A percentile compares a stretch with the other conserved stretches of the same genome.
phyloP scores from a whole-genome alignment of 2,113 vertebrate genomes.

The Mohoua ochrocephala region DNA sequence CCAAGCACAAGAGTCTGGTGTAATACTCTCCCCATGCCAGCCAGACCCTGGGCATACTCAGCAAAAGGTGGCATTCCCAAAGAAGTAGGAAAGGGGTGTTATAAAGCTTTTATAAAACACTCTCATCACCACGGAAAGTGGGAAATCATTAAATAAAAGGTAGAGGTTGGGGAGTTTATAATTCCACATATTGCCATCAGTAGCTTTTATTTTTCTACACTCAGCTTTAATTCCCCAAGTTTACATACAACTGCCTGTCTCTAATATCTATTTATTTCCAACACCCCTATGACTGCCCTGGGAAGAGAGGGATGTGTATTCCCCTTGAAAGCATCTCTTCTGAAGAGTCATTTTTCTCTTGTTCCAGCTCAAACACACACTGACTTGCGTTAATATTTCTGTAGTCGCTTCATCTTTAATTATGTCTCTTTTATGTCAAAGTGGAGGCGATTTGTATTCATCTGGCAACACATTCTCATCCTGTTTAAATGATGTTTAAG shows the following conservation, averaged over 20 bases:
- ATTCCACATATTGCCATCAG: neutral
- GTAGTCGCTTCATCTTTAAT: neutral
- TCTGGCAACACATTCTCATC: neutral
- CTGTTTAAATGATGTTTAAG: neutral
- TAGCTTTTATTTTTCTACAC: neutral
- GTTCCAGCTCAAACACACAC: neutral
- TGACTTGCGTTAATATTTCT: neutral
- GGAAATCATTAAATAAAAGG: neutral
- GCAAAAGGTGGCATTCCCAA: neutral
- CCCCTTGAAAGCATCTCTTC: neutral
- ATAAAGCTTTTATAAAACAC: neutral
- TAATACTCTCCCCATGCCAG: neutral
- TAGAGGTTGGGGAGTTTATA: neutral
- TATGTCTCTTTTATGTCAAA: neutral
- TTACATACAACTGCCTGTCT: neutral
- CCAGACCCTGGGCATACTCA: neutral
- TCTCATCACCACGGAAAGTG: neutral
- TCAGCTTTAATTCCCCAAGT: neutral
- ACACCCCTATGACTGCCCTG: neutral
- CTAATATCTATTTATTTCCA: neutral
- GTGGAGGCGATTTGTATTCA: neutral
- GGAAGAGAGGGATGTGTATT: neutral
- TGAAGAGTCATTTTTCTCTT: neutral
- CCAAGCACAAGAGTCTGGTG: fast-evolving
- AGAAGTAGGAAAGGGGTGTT: neutral